phyloP scores from a whole-genome alignment of 2,113 vertebrate species.

The Mesitornis unicolor region DNA sequence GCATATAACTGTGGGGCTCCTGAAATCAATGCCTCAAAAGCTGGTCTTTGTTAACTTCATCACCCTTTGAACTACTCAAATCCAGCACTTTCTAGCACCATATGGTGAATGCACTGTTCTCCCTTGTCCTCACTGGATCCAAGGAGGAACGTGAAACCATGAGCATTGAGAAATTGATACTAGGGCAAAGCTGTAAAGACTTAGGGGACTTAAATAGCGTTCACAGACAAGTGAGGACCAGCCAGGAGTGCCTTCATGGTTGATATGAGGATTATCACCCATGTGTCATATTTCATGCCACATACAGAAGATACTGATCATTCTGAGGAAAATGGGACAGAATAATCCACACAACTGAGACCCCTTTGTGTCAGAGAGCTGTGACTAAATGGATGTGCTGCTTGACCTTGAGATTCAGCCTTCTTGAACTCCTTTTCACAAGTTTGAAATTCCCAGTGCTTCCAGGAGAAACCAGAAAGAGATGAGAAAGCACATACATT shows the following conservation, averaged over 20 bases:
- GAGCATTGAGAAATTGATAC: not conserved
- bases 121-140: not conserved
- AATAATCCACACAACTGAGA: not conserved
- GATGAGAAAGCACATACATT: not conserved
- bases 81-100: not conserved
- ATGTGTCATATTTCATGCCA: not conserved
- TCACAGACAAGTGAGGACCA: not conserved
- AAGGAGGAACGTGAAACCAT: not conserved
- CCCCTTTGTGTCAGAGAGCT: not conserved
- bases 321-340: not conserved
- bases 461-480: not conserved
- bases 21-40: conserved; percentile 1
- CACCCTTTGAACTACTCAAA: not conserved
- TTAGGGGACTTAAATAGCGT: not conserved
- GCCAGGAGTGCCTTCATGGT: not conserved
- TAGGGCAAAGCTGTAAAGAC: not conserved
- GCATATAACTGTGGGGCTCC: no score
- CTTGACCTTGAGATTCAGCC: not conserved
- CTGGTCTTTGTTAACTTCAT: not conserved
- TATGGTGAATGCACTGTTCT: not conserved
- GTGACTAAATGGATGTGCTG: not conserved
- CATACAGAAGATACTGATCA: not conserved
- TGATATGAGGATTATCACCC: not conserved
- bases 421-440: not conserved
- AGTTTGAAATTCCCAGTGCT: not conserved